Evolutionary conservation across 2,113 vertebrate species (phyloP), one percentile per base, ranked within the genome.

Genomic region (Calyptomena viridis): DNA sequence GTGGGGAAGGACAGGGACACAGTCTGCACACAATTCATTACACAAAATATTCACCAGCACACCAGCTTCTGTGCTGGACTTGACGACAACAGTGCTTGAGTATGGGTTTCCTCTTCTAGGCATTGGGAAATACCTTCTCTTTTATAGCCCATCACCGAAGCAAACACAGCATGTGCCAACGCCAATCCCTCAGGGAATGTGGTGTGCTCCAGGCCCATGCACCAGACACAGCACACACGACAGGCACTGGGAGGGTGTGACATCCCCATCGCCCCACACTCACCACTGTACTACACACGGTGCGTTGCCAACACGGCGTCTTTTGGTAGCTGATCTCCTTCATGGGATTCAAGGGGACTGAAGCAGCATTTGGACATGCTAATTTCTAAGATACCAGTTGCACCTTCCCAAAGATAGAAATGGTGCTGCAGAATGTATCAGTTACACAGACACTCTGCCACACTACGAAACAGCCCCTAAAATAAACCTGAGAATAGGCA

Each of bases 211-310:
- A 21, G 46, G 12, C 68, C 78, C n/a, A 1, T 1, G 50, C 46
- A 5, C 31, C 14, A 6, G 5, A 4, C 1, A 0, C 47, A 46
- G 42, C 49, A 14, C 2, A 4, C 9, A 18, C 0, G 0, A 10
- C 33, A 46, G 69, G 22, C 60, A 21, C 72, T 0, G 1, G 12
- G 64, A 39, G 46, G 17, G 58, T 19, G 82, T 15, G 33, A 31
- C 21, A 31, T 0, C 62, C 27, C 1, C 1, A 1, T 16, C 58
- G 40, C 5, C 30, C 62, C 17, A 5, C 2, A 11, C 62, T 56
- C 9, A 0, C 20, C 9, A 0, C 68, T 7, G 21, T 8, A 24
- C 78, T 3, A 12, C 33, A 9, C 7, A 0, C 63, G 7, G 53
- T 2, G 67, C 62, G 1, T 19, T 24, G 71, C 58, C 82, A 44